Conservation (phyloP, 2,113 vertebrate species). For the Pluvianellus socialis region DNA sequence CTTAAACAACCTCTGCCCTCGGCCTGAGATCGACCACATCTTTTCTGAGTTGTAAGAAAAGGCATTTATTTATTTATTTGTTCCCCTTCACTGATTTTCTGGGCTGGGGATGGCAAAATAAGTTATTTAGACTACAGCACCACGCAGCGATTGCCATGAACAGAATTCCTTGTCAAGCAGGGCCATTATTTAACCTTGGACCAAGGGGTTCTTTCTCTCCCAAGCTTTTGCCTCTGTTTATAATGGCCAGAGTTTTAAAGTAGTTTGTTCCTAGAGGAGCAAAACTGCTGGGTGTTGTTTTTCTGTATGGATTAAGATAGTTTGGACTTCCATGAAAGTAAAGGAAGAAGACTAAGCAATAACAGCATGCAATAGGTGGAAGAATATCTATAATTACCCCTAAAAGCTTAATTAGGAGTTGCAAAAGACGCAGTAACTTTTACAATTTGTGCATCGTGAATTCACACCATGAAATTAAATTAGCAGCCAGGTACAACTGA, state of each 20-base stretch:
- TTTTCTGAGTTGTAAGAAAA: slow-evolving; percentile 93
- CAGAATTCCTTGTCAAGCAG: not conserved
- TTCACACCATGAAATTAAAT: not conserved
- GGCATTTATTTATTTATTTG: not conserved
- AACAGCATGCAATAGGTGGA: not conserved
- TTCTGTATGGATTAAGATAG: not conserved
- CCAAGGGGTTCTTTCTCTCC: not conserved
- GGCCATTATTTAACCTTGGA: not conserved
- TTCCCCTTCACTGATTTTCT: not conserved
- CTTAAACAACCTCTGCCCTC: slow-evolving; percentile 90
- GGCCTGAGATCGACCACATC: slow-evolving; percentile 95
- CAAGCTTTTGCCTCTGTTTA: not conserved
- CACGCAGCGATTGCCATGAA: not conserved
- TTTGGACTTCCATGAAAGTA: not conserved
- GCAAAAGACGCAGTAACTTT: not conserved
- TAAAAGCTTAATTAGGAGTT: slow-evolving; percentile 6
- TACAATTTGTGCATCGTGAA: not conserved
- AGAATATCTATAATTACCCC: not conserved
- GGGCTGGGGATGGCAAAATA: not conserved
- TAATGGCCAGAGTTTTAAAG: not conserved
- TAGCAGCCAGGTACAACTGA: not conserved
- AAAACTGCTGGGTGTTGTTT: not conserved
- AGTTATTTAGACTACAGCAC: not conserved
- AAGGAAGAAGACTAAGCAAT: not conserved
- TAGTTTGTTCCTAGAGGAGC: not conserved